A percentile compares a stretch with the other conserved stretches of the same genome.
These are phyloP conservation scores for Coregonus suidteri DNA, from an alignment of 2,797 vertebrate species.

Conservation along the genomic window DNA sequence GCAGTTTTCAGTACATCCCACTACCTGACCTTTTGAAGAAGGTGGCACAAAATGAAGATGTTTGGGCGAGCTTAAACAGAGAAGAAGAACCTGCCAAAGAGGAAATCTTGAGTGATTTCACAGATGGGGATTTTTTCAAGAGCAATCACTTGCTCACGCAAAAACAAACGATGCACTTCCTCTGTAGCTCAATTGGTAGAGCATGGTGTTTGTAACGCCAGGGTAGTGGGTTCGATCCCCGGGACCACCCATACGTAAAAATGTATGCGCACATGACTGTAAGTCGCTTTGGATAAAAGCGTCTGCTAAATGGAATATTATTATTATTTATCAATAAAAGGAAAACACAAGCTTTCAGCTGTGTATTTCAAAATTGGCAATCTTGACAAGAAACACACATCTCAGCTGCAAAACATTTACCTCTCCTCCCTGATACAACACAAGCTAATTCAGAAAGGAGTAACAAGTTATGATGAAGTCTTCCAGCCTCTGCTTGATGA, in stretches of 20 bases:
- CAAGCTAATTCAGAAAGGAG: too few species aligned
- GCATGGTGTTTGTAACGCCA: too few species aligned
- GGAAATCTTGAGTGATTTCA: conserved; percentile 3
- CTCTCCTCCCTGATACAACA: conserved; percentile 10
- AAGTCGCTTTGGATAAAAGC: too few species aligned
- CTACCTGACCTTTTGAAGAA: background rate
- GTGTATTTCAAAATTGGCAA: conserved; percentile 11
- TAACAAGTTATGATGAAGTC: background rate
- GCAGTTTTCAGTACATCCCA: background rate
- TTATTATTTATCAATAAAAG: background rate
- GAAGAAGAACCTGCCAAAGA: background rate
- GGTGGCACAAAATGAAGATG: conserved; percentile 4
- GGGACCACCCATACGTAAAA: too few species aligned
- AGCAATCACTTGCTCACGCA: background rate
- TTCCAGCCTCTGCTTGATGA: conserved; percentile 6
- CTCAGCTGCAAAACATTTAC: conserved; percentile 10
- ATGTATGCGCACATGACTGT: too few species aligned
- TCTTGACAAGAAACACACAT: background rate
- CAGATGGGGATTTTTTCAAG: conserved; percentile 8
- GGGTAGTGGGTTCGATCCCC: too few species aligned
- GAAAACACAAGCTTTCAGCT: background rate
- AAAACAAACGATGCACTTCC: background rate
- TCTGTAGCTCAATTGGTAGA: too few species aligned
- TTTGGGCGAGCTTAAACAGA: background rate
- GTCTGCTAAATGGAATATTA: too few species aligned